phyloP scores from a whole-genome alignment of 2,797 vertebrate species.

The Centroberyx gerrardi region DNA sequence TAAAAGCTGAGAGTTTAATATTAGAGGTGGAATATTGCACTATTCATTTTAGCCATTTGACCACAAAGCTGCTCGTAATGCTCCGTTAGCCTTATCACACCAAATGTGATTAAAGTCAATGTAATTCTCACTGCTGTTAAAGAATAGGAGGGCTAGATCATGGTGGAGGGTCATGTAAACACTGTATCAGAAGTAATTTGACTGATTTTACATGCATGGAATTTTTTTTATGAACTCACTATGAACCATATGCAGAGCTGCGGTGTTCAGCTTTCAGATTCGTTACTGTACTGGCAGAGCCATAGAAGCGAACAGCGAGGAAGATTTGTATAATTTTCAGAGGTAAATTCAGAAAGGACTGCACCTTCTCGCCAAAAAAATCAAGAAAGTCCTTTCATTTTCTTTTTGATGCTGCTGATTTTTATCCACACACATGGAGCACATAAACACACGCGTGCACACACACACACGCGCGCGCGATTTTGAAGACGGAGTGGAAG shows the following conservation, averaged over 20 bases:
- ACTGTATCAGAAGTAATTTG: conserved; percentile 10
- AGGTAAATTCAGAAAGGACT: conserved; percentile 18
- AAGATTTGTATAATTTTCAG: conserved; percentile 26
- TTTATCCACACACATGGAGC: not conserved
- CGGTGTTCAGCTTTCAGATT: not conserved
- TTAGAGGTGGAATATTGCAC: conserved; percentile 48
- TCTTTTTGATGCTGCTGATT: conserved; percentile 28
- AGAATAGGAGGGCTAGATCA: not conserved
- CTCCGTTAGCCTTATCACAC: conserved; percentile 33
- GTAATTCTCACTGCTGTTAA: conserved; percentile 30
- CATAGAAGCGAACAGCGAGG: not conserved
- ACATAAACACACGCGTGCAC: not conserved
- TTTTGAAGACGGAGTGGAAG: conserved; percentile 53
- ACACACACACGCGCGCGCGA: conserved; percentile 5
- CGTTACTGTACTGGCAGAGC: conserved; percentile 1
- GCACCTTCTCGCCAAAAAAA: conserved; percentile 14
- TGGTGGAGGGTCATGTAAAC: conserved; percentile 20
- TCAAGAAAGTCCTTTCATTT: conserved; percentile 27
- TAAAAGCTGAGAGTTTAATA: conserved; percentile 45
- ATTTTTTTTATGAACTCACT: not conserved
- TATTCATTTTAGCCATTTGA: conserved; percentile 50
- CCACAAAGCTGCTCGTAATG: conserved; percentile 27
- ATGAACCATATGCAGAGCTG: conserved; percentile 7
- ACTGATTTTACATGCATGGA: conserved; percentile 21
- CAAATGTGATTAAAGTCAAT: conserved; percentile 45